These are phyloP conservation scores for Cryptomyrus ogoouensis DNA, from an alignment of 2,113 vertebrate genomes.

Conservation along the genomic window DNA sequence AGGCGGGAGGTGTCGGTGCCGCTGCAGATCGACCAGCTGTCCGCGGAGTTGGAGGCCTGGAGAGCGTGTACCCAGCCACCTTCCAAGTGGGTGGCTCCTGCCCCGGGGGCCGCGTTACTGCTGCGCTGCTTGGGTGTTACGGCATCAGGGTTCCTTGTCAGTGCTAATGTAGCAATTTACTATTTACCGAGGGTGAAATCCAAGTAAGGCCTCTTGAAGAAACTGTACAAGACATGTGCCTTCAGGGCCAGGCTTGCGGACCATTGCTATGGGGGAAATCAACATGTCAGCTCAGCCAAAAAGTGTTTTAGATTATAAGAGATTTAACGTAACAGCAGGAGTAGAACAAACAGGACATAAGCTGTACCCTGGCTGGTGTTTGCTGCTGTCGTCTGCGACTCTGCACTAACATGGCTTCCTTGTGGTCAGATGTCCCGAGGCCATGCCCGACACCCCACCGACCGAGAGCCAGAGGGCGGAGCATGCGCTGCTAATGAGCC, in stretches of 20 bases:
- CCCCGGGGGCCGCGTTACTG: background rate
- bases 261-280: background rate
- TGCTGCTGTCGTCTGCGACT: background rate
- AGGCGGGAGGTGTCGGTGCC: slow-evolving; percentile 82
- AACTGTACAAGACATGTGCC: background rate
- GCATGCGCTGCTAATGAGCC: slow-evolving; percentile 60
- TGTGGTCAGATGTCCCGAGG: slow-evolving; percentile 48
- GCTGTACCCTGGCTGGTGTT: background rate
- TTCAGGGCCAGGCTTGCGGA: background rate
- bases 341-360: background rate
- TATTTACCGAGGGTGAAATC: background rate
- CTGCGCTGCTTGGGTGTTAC: background rate
- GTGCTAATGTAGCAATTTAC: background rate
- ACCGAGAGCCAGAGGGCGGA: slow-evolving; percentile 67
- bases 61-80: slow-evolving; percentile 65
- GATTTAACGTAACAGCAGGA: background rate
- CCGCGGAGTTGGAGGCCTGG: slow-evolving; percentile 86
- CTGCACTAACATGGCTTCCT: background rate
- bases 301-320: background rate
- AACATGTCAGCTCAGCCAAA: background rate
- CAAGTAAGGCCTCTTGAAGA: background rate
- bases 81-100: slow-evolving; percentile 58
- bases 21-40: slow-evolving; percentile 81
- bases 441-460: slow-evolving; percentile 53
- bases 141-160: background rate